phyloP scores from a whole-genome alignment of 2,888 invertebrate species.

The Zele albiditarsus region DNA sequence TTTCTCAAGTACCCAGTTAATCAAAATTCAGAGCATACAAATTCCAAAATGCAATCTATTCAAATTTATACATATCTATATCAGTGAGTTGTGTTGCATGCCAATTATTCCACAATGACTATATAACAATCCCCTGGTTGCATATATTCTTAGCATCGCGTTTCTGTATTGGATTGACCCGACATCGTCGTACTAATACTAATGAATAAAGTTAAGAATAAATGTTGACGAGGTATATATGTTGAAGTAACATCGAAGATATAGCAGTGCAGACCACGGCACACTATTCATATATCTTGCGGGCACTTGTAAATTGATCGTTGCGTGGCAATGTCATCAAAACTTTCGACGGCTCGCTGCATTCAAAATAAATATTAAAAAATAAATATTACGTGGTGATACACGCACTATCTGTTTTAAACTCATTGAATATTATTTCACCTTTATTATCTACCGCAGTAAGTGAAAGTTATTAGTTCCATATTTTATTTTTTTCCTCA shows the following conservation, averaged over 20 bases:
- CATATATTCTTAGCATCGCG: background rate
- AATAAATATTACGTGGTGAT: background rate
- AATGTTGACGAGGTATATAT: background rate
- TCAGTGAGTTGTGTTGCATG: background rate
- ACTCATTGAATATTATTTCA: background rate
- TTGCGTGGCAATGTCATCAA: background rate
- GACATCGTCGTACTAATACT: background rate
- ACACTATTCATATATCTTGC: background rate
- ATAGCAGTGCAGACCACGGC: background rate
- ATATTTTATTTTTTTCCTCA: background rate
- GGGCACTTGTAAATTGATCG: background rate
- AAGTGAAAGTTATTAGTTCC: background rate
- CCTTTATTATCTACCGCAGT: background rate
- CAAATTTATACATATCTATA: background rate
- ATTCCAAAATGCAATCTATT: background rate
- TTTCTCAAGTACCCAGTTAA: too few relatives aligned
- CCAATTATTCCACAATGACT: background rate
- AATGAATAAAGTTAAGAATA: background rate
- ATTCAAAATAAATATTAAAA: background rate
- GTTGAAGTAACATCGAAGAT: background rate
- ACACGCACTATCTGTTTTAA: background rate
- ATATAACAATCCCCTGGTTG: background rate
- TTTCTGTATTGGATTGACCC: background rate
- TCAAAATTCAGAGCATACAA: background rate
- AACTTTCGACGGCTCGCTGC: background rate